Percentiles rank a stretch among this genome's conserved stretches.
Evolutionary conservation across 2,113 vertebrate genomes (phyloP).

Genomic region (Scolopax mira): DNA sequence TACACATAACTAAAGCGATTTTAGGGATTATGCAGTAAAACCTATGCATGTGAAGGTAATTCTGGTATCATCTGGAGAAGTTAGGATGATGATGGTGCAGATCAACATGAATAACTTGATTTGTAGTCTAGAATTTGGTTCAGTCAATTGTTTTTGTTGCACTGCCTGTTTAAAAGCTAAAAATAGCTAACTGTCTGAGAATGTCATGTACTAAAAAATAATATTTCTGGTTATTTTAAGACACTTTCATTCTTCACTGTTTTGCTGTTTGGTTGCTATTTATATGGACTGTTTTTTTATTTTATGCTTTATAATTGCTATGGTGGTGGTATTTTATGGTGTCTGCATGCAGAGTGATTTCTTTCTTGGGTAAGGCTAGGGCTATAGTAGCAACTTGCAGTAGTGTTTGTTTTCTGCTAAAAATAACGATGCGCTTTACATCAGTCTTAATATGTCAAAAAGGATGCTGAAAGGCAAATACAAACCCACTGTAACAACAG

Average conservation of each 20-base stretch:
- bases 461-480: background rate
- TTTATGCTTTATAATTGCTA: background rate
- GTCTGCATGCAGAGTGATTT: background rate
- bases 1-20: background rate
- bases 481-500: background rate
- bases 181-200: constrained; percentile 2
- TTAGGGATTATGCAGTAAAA: background rate
- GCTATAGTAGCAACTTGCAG: background rate
- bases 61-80: background rate
- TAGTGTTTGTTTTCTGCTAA: background rate
- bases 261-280: constrained; percentile 18
- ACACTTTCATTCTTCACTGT: background rate
- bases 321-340: background rate
- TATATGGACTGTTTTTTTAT: background rate
- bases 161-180: background rate
- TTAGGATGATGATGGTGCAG: background rate
- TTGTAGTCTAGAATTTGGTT: background rate
- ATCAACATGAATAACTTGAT: background rate
- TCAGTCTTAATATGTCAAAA: background rate
- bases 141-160: background rate
- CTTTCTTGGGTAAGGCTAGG: background rate
- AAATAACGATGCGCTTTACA: background rate
- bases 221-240: constrained; percentile 8
- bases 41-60: background rate
- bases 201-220: constrained; percentile 6